These are phyloP conservation scores for Melitaea cinxia DNA, from an alignment of 1,140 invertebrate genomes.

Conservation along the genomic window DNA sequence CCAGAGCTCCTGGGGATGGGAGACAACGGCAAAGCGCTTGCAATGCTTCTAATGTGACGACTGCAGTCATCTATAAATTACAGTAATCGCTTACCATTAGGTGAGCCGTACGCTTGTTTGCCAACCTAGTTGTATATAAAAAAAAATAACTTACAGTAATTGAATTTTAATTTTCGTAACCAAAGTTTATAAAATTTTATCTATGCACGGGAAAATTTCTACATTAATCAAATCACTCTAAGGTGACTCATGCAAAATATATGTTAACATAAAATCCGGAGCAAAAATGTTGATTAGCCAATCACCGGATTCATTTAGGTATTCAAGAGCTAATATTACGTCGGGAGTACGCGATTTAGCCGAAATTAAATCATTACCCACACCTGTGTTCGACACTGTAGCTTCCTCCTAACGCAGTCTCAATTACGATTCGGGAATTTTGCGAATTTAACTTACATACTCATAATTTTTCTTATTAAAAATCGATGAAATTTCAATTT, in stretches of 20 bases:
- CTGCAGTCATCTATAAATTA: too few species aligned
- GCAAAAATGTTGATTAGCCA: conserved; percentile 34
- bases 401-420: conserved; percentile 50
- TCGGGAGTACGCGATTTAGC: conserved; percentile 56
- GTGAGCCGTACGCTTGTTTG: too few species aligned
- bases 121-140: too few species aligned
- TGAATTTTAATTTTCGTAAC: too few species aligned
- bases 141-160: too few species aligned
- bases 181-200: too few species aligned
- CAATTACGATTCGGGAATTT: conserved; percentile 54
- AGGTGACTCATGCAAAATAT: conserved; percentile 11
- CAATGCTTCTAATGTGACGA: too few species aligned
- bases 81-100: too few species aligned
- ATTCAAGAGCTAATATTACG: conserved; percentile 57
- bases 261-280: conserved; percentile 15
- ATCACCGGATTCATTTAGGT: conserved; percentile 57
- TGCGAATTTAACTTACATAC: conserved; percentile 35
- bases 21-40: too few species aligned
- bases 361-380: conserved; percentile 75
- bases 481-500: conserved; percentile 10
- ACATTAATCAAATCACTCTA: conserved; percentile 24
- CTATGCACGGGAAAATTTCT: too few species aligned
- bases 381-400: conserved; percentile 61
- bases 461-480: not conserved
- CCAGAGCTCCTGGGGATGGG: too few species aligned